These are phyloP conservation scores for Hipparchia sbordonii DNA, from an alignment of 2,888 invertebrate species.

Conservation along the genomic window DNA sequence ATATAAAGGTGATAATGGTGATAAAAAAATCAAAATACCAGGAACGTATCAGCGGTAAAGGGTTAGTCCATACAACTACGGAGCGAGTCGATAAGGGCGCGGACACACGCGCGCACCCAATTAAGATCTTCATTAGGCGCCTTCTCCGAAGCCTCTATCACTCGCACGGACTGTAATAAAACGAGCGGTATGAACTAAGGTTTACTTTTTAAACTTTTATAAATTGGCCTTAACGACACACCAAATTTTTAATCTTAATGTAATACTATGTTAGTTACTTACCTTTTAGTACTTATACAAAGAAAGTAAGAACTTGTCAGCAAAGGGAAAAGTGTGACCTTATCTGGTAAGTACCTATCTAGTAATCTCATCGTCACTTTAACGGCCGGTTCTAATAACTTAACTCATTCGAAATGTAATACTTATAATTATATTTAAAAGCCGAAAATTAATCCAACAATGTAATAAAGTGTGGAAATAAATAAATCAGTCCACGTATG, in stretches of 20 bases:
- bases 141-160: conserved; percentile 66
- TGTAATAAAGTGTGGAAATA: no score
- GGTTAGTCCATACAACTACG: conserved; percentile 15
- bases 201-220: conserved; percentile 9
- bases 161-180: conserved; percentile 48
- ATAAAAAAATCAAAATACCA: conserved; percentile 14
- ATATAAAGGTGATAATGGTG: neutral
- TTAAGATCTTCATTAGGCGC: conserved; percentile 77
- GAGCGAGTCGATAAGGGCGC: conserved; percentile 51
- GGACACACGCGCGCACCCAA: conserved; percentile 71
- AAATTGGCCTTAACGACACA: neutral
- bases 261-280: no score
- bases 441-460: no score
- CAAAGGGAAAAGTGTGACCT: no score
- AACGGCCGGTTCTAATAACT: no score
- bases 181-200: conserved; percentile 28
- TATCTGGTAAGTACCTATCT: no score
- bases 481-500: no score
- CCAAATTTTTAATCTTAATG: neutral
- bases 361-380: no score
- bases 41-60: conserved; percentile 21
- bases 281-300: no score
- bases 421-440: no score
- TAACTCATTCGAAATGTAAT: no score
- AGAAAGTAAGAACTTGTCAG: no score